A percentile compares a stretch with the other conserved stretches of the same genome.
These are phyloP conservation scores for Syrmaticus mikado DNA, from an alignment of 2,113 vertebrate genomes.

Conservation along the genomic window DNA sequence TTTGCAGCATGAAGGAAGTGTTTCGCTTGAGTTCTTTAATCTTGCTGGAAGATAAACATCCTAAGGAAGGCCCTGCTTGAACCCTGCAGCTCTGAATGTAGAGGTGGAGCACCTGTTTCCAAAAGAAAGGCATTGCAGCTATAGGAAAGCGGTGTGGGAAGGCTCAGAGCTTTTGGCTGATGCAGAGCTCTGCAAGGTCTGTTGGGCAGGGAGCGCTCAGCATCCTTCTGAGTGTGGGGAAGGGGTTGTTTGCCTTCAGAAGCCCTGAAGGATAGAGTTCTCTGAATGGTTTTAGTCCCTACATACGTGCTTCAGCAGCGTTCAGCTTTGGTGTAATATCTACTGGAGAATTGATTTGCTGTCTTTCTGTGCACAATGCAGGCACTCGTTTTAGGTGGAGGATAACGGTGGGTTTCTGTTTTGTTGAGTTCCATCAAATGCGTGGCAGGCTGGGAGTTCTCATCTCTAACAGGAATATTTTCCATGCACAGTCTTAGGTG, in stretches of 20 bases:
- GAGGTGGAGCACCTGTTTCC: neutral
- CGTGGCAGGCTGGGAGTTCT: neutral
- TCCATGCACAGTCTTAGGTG: conserved; percentile 85
- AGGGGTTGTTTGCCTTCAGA: neutral
- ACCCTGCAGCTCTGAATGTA: neutral
- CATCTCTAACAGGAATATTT: neutral
- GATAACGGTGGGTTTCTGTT: rapidly evolving
- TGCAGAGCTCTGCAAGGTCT: neutral
- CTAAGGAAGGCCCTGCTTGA: neutral
- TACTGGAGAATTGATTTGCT: neutral
- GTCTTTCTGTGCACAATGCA: neutral
- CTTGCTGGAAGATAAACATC: rapidly evolving
- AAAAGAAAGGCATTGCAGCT: neutral
- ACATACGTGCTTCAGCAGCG: rapidly evolving
- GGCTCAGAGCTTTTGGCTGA: neutral
- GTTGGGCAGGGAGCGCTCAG: rapidly evolving
- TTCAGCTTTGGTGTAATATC: neutral
- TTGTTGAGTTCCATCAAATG: neutral
- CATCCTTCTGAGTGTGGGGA: neutral
- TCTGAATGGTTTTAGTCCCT: neutral
- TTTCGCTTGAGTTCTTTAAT: neutral
- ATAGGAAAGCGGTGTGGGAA: rapidly evolving
- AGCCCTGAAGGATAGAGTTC: neutral
- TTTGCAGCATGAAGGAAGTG: neutral
- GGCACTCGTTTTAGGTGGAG: neutral